Evolutionary conservation across 1,140 invertebrate species (phyloP), one percentile per base, ranked within the genome.

Genomic region (Platyscapa corneri): DNA sequence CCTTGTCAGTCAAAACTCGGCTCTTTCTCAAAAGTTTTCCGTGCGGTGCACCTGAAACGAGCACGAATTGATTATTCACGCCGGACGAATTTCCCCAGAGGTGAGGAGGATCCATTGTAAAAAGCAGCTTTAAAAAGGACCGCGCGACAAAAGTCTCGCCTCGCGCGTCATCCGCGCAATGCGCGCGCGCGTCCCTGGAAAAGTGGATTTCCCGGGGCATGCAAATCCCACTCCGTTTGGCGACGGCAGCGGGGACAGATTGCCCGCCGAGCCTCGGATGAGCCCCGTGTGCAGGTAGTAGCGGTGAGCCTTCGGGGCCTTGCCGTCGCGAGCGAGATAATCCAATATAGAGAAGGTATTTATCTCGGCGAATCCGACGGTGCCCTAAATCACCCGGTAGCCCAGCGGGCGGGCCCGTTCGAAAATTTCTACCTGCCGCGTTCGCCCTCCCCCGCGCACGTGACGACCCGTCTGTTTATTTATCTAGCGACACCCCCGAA

Each of bases 281-380:
- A 20, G 27, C 20, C 23, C 56, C 2, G 3, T 14, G 53, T 10
- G 23, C 56, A 60, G 56, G 56, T 60, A 60, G 56, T 5, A 60
- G 56, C 23, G 3, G 56, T 18, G 49, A 16, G 49, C 49, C 10
- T 18, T 53, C 49, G 49, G 49, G 49, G 18, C 37, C 20, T 87
- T 64, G 75, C 72, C 84, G 65, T 34, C 78, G 79, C 85, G 67
- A 78, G 80, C 81, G 67, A 88, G 86, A 89, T 89, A 89, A 89
- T 89, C 85, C 87, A 89, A 88, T 88, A 88, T 87, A 18, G 46
- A 18, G 56, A n/a, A 32, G 53, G 42, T 53, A 82, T 88, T 88
- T 87, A 89, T 89, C 88, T 89, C 84, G 82, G 75, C 53, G 84
- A 56, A 89, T 89, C 23, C 87, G 87, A 87, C 87, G 86, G 82